Percentiles rank a stretch among this genome's conserved stretches.
Evolutionary conservation across 2,797 vertebrate genomes (phyloP).

Genomic region (Cynodonichthys magdalenae): DNA sequence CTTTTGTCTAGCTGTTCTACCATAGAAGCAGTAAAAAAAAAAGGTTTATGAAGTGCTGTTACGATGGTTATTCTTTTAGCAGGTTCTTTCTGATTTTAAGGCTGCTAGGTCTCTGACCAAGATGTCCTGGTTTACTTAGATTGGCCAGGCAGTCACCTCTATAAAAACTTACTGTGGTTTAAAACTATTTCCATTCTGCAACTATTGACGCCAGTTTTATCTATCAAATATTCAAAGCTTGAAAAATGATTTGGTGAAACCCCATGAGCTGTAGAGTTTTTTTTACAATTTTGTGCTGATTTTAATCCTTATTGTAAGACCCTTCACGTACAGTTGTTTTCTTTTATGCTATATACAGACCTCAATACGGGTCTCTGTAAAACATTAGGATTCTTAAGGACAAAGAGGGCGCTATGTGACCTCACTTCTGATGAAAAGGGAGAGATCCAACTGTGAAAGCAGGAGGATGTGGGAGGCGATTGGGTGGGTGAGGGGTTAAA

Average conservation of each 20-base stretch:
- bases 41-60: background rate
- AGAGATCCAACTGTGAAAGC: constrained; percentile 69
- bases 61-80: background rate
- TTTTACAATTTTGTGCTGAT: background rate
- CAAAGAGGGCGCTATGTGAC: constrained; percentile 53
- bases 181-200: constrained; percentile 19
- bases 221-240: background rate
- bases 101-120: background rate
- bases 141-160: constrained; percentile 1
- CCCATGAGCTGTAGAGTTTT: background rate
- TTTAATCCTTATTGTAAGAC: background rate
- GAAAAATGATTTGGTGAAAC: constrained; percentile 1
- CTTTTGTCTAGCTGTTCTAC: no score
- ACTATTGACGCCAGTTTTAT: constrained; percentile 5
- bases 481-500: constrained; percentile 68
- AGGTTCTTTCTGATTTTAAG: background rate
- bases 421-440: constrained; percentile 48
- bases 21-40: background rate
- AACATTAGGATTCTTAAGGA: constrained; percentile 4
- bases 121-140: background rate
- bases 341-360: no score
- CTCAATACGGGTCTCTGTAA: no score
- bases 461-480: constrained; percentile 74
- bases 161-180: constrained; percentile 10
- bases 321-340: background rate